Evolutionary conservation across 1,140 invertebrate genomes (phyloP).

Genomic region (Drosophila paulistorum): DNA sequence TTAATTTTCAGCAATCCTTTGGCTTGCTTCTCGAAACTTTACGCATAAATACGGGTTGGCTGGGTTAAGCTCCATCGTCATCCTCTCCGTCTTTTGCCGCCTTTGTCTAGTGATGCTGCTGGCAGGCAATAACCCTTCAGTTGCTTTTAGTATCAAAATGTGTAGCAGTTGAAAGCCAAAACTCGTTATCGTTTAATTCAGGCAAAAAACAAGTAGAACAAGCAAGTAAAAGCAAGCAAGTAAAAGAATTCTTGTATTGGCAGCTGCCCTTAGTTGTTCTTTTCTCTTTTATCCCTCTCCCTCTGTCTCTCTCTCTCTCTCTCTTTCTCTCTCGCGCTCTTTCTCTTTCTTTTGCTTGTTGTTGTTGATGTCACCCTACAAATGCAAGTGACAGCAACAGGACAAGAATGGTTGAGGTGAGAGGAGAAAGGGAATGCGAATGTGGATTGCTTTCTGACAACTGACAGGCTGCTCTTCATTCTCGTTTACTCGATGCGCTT

Average conservation of each 20-base stretch:
- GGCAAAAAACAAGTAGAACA: slow-evolving; percentile 29
- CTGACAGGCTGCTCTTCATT: slow-evolving; percentile 51
- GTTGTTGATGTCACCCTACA: slow-evolving; percentile 32
- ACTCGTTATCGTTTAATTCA: slow-evolving; percentile 79
- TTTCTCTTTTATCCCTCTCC: neutral
- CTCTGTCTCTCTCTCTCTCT: neutral
- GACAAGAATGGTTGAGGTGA: neutral
- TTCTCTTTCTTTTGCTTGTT: no score
- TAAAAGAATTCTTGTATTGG: slow-evolving; percentile 57
- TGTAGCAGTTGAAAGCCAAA: slow-evolving; percentile 67
- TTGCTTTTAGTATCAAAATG: slow-evolving; percentile 57
- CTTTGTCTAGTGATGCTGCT: slow-evolving; percentile 28
- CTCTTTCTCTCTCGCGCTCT: no score
- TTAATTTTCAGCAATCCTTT: slow-evolving; percentile 39
- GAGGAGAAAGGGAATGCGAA: slow-evolving; percentile 32
- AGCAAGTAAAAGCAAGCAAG: slow-evolving; percentile 6
- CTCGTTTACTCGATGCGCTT: slow-evolving; percentile 49
- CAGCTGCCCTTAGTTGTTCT: slow-evolving; percentile 43
- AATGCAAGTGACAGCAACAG: slow-evolving; percentile 49
- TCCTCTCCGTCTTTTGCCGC: slow-evolving; percentile 20
- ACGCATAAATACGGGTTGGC: slow-evolving; percentile 69
- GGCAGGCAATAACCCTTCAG: slow-evolving; percentile 55
- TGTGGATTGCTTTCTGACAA: slow-evolving; percentile 63
- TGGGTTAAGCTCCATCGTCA: slow-evolving; percentile 3
- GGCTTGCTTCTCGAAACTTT: slow-evolving; percentile 51